Evolutionary conservation across 1,140 invertebrate species (phyloP), one percentile per base, ranked within the genome.

Genomic region (Drosophila mayri): DNA sequence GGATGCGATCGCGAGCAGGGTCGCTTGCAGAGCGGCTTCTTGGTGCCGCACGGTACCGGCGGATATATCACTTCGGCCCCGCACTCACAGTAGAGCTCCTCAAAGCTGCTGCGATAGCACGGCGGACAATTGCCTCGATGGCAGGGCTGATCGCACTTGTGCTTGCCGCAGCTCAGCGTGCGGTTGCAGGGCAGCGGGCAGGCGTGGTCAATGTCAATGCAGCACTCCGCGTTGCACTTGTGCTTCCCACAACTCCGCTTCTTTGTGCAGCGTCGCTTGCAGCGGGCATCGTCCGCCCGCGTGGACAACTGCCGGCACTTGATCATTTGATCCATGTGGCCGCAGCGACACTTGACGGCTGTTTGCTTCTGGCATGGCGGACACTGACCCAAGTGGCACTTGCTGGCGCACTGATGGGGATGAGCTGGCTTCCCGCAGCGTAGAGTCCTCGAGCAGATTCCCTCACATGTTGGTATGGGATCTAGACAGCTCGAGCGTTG

Each of bases 1-100:
- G 94, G 46, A 76, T 99, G 97, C 22, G 93, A 79, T 41, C 98
- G 94, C 0, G 94, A 94, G 93, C 98, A 99, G 0, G 95, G 95
- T 18, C 95, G 93, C 28, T 93, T 93, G 93, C 98, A 99, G 9
- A 94, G 92, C 0, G 98, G 98, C 7, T 95, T 95, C 66, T 95
- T 95, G 0, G 97, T 97, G 4, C 98, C 98, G 92, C 98, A 99
- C 0, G 97, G 95, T 46, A 99, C 95, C 0, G 98, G 98, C 4
- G 98, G 98, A 93, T 96, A 96, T 47, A 97, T 93, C 20, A 99
- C 96, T 62, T 96, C 95, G 0, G 94, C 94, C 1, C 98, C 98
- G 93, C 99, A 99, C 83, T 97, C 96, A 92, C 99, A 99, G 4
- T 95, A 95, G 4, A 99, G 93, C 93, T 99, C 98, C 54, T 98